A percentile compares a stretch with the other conserved stretches of the same genome.
Conservation (phyloP, 2,888 invertebrate species). For the Baccha elongata region DNA sequence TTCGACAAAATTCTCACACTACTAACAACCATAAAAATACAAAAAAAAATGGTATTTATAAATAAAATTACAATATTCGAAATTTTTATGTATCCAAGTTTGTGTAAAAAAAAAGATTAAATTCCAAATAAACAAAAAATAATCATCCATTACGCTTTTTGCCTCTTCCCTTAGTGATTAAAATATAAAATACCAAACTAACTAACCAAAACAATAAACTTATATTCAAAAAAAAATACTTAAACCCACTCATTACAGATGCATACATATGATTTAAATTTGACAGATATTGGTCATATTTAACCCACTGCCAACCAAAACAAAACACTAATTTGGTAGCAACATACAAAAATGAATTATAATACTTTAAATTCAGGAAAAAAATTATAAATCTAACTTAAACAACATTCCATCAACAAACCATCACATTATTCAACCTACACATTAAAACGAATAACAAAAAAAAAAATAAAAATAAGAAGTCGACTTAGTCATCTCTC, state of each 20-base stretch:
- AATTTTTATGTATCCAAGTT: too few species aligned
- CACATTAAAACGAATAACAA: constrained; percentile 28
- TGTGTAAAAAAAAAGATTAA: too few species aligned
- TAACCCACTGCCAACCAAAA: background rate
- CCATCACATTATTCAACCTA: constrained; percentile 45
- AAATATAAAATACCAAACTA: too few species aligned
- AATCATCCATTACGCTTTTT: too few species aligned
- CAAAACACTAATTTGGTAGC: background rate
- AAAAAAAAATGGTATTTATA: too few species aligned
- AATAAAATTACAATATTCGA: too few species aligned
- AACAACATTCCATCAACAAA: constrained; percentile 49
- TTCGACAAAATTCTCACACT: too few species aligned
- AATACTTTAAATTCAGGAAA: background rate
- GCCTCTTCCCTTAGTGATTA: too few species aligned
- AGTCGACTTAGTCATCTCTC: constrained; percentile 35
- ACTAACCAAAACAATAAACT: too few species aligned
- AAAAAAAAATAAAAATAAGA: constrained; percentile 13
- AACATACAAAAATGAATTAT: constrained; percentile 4
- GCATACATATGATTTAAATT: background rate
- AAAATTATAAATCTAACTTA: constrained; percentile 13
- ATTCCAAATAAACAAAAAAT: too few species aligned
- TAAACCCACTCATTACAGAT: constrained; percentile 1
- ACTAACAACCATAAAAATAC: too few species aligned
- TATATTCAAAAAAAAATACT: background rate
- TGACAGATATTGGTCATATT: constrained; percentile 6